A percentile compares a stretch with the other conserved stretches of the same genome.
Conservation (phyloP, 2,888 invertebrate genomes). For the Lasioglossum figueresi region DNA sequence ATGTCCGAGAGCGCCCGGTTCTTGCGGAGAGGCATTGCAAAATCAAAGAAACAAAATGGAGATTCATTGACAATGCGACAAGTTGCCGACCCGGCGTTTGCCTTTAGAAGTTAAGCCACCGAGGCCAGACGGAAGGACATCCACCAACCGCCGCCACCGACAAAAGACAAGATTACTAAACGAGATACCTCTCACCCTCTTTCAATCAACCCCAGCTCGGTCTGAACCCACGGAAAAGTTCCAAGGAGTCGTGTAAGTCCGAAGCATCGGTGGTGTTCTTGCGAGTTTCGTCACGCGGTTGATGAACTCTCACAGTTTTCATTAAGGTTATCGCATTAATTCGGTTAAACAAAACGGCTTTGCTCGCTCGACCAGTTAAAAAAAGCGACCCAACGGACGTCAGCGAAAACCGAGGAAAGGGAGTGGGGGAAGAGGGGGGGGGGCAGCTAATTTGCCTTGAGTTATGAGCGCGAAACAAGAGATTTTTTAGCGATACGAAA, state of each 20-base stretch:
- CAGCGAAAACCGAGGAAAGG: neutral
- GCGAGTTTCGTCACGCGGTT: conserved; percentile 26
- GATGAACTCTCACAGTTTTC: conserved; percentile 45
- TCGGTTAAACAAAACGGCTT: neutral
- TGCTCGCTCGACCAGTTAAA: neutral
- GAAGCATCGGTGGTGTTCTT: conserved; percentile 15
- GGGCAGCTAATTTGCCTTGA: neutral
- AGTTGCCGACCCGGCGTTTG: conserved; percentile 38
- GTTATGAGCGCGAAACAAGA: neutral
- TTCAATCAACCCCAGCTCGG: conserved; percentile 67
- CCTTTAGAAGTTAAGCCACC: conserved; percentile 54
- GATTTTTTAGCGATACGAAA: neutral
- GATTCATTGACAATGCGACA: conserved; percentile 54
- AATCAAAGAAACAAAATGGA: conserved; percentile 38
- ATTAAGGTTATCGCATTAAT: conserved; percentile 1
- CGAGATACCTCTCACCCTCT: conserved; percentile 71
- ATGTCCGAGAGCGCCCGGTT: neutral
- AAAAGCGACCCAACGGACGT: neutral
- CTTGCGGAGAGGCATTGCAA: neutral
- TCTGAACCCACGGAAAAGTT: conserved; percentile 57
- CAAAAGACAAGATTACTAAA: conserved; percentile 69
- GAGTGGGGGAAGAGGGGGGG: neutral
- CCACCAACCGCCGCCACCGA: conserved; percentile 51
- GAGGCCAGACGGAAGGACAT: conserved; percentile 26
- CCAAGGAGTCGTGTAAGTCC: conserved; percentile 37